phyloP scores from a whole-genome alignment of 2,113 vertebrate genomes.

The Perca fluviatilis region DNA sequence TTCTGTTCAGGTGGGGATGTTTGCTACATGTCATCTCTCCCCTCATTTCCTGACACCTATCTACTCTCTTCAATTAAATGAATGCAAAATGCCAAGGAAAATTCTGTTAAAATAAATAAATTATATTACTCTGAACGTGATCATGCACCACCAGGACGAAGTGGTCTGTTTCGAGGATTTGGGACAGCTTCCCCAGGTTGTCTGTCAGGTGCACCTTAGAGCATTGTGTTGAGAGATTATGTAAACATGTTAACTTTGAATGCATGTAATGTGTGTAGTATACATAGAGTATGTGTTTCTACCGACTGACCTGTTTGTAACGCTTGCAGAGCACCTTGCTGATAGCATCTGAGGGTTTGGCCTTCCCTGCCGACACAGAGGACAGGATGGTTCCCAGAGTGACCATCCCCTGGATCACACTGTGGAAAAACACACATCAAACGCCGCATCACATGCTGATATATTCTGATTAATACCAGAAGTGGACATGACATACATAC shows the following conservation, averaged over 20 bases:
- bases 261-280: not conserved
- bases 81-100: not conserved
- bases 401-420: constrained; percentile 90
- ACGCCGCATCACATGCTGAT: not conserved
- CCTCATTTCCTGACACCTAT: not conserved
- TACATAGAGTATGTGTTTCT: not conserved
- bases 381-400: constrained; percentile 91
- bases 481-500: not conserved
- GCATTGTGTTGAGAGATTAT: not conserved
- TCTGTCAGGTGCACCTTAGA: constrained; percentile 86
- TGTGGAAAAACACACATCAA: constrained; percentile 64
- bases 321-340: constrained; percentile 88
- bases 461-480: not conserved
- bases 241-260: not conserved
- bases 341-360: constrained; percentile 88
- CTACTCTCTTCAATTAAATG: not conserved
- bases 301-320: constrained; percentile 87
- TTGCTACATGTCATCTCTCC: not conserved
- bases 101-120: not conserved
- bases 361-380: constrained; percentile 87
- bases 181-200: constrained; percentile 88
- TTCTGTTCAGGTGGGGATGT: not conserved
- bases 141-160: constrained; percentile 91
- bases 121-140: constrained; percentile 88
- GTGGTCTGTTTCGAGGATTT: constrained; percentile 88